Evolutionary conservation across 2,113 vertebrate species (phyloP).

Genomic region (Xerus inauris): DNA sequence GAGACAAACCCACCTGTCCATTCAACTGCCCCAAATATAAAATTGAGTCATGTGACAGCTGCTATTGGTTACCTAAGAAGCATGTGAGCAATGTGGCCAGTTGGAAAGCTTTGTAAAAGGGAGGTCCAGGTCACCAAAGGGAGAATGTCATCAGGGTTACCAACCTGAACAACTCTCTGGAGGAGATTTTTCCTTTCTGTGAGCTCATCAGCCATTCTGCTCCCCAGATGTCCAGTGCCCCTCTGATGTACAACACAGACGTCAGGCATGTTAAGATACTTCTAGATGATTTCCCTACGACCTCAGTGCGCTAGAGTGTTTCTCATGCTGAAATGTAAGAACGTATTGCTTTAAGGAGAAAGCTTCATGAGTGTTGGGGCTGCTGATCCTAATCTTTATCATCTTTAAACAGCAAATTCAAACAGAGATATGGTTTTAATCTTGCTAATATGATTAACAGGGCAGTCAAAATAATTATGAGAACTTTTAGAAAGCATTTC

Average conservation of each 20-base stretch:
- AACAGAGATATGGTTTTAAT: background rate
- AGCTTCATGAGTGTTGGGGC: background rate
- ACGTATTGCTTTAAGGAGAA: background rate
- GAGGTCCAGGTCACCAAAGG: background rate
- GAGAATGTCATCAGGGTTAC: background rate
- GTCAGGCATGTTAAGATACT: background rate
- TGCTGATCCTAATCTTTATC: background rate
- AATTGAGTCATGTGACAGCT: background rate
- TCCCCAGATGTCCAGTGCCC: background rate
- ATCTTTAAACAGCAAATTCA: conserved; percentile 6
- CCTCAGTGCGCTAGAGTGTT: background rate
- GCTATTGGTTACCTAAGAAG: background rate
- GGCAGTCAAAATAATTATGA: background rate
- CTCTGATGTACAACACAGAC: background rate
- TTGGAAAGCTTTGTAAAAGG: background rate
- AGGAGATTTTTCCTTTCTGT: background rate
- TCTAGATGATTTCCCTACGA: background rate
- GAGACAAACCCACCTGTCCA: background rate
- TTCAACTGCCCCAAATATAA: background rate
- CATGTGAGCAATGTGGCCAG: background rate
- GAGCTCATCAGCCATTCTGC: background rate
- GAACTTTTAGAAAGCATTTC: background rate
- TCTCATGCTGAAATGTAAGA: background rate
- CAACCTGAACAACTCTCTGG: background rate
- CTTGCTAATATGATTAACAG: background rate